Base-by-base conservation (phyloP, 2,797 vertebrate genomes). In the Aphelocoma californica region DNA sequence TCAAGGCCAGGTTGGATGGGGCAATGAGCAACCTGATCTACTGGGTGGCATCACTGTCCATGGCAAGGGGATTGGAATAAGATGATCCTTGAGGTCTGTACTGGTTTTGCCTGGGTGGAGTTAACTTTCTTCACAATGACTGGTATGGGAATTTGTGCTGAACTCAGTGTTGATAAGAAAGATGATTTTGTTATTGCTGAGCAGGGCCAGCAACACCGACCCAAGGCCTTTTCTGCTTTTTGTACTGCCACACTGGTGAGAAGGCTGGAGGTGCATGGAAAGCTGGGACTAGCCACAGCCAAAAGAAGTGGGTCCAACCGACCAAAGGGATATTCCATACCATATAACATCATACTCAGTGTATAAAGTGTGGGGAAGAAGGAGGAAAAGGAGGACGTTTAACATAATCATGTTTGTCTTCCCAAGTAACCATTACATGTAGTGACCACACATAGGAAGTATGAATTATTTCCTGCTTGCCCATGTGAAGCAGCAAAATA, bases 361-460 rank as follows among this genome's bases (percentile, higher is more conserved):
- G 4, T 18, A 29, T 14, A n/a, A 38, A 65, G 3, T 17, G 5
- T 24, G 13, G 4, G 13, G 14, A 65, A 28, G 18, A 65, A 65
- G 14, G 11, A 51, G 24, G 19, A 50, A n/a, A 62, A 32, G 31
- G 10, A 34, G 7, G 5, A 57, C 1, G 17, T n/a, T 65, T 87
- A 24, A 10, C 0, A 0, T 32, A 71, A 32, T 32, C 18, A 2
- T 17, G 1, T 79, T 79, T 36, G 10, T 57, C 9, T 44, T 71
- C 36, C 32, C 32, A 44, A 19, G 28, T 28, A 24, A 72, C 16
- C 2, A 2, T 19, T 50, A 14, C 7, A 13, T 17, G 9, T 12
- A 31, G 57, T 36, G 16, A 23, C 10, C 28, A 36, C 9, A 45
- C 8, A 29, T 17, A 11, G 32, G 19, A 65, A 58, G 6, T 9